Base-by-base conservation (phyloP, 2,113 vertebrate species). In the Agapornis roseicollis region DNA sequence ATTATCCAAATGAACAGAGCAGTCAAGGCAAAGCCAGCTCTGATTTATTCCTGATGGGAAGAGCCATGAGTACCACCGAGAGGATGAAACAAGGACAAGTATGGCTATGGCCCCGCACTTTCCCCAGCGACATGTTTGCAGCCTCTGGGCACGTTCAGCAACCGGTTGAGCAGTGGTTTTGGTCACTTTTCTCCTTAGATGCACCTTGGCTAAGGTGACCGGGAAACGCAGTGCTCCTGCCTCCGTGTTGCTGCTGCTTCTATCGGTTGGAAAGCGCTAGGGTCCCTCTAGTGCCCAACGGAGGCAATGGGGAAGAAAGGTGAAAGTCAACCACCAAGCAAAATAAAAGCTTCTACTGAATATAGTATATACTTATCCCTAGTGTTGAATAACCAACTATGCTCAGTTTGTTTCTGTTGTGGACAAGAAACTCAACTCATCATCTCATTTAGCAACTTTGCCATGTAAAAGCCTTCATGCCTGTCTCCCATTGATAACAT, bases 221-320 rank as follows among this genome's bases (percentile, higher is more conserved):
- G 2, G 22, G 68, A 86, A 78, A 64, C 39, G 31, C 69, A 52
- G 17, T 0, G 20, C 41, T 78, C 19, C 35, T 7, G 7, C 39
- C 27, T 50, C 7, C 1, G 22, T 8, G 1, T 13, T 9, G 58
- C 83, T 0, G 22, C 25, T 17, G 24, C 64, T 87, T 53, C 37
- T 27, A 3, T 8, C 41, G 2, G 19, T 12, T 56, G 41, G 58
- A 61, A 79, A 95, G 82, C 71, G 65, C 71, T 1, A 73, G 89
- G 49, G 70, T 96, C 94, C 93, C 94, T 87, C 95, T 95, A 95
- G 94, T 70, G 94, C 63, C 65, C 89, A 50, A 9, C 2, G 5
- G 53, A 82, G 50, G 82, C 49, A 89, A 13, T 1, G 20, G 50
- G 44, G 22, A 39, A 1, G 2, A 7, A n/a, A 58, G 39, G 15